A percentile compares a stretch with the other conserved stretches of the same genome.
Evolutionary conservation across 1,140 invertebrate genomes (phyloP).

Genomic region (Leptopilina boulardi): DNA sequence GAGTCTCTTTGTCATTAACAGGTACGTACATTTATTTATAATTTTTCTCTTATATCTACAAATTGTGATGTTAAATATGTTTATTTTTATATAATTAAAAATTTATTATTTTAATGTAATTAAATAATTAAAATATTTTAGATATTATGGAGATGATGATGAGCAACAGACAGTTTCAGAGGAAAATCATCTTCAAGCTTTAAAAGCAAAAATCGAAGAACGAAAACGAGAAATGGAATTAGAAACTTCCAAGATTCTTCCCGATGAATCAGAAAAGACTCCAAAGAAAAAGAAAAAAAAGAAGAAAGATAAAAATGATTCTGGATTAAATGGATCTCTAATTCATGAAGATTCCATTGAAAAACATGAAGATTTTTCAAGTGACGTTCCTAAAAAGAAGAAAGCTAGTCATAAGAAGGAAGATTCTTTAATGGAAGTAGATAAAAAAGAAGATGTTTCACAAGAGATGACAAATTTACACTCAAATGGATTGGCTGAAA

Average conservation of each 20-base stretch:
- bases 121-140: slow-evolving; percentile 49
- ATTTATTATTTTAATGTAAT: neutral
- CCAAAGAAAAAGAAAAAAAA: slow-evolving; percentile 47
- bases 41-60: neutral
- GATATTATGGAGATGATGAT: slow-evolving; percentile 74
- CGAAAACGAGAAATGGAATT: slow-evolving; percentile 70
- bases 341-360: neutral
- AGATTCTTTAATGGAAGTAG: slow-evolving; percentile 24
- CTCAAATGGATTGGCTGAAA: neutral
- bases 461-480: neutral
- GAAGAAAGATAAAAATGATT: neutral
- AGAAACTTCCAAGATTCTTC: slow-evolving; percentile 14
- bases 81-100: slow-evolving; percentile 30
- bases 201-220: slow-evolving; percentile 79
- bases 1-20: slow-evolving; percentile 77
- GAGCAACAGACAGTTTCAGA: slow-evolving; percentile 69
- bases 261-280: slow-evolving; percentile 31
- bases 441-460: slow-evolving; percentile 30
- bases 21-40: slow-evolving; percentile 59
- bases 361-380: neutral
- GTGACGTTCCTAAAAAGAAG: neutral
- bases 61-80: neutral
- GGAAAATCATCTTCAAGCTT: slow-evolving; percentile 77
- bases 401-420: slow-evolving; percentile 44
- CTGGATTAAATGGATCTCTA: neutral